Evolutionary conservation across 2,888 invertebrate species (phyloP).

Genomic region (Monochamus alternatus): DNA sequence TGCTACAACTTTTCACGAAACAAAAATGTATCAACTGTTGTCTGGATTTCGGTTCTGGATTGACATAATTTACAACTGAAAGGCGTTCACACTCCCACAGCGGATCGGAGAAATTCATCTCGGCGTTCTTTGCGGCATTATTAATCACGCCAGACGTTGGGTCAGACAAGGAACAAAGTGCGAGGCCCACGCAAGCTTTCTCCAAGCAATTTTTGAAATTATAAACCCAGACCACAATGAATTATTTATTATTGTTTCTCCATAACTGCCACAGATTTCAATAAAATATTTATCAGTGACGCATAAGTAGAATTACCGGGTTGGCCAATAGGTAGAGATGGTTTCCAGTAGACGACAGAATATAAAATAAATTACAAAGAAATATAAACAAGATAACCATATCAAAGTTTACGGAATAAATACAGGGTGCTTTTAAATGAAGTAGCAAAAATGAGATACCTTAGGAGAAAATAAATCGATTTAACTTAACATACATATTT

Average conservation of each 20-base stretch:
- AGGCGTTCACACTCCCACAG: neutral
- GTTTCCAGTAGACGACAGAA: too few species aligned
- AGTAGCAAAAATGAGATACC: too few species aligned
- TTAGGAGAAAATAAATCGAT: too few species aligned
- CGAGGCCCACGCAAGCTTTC: slow-evolving; percentile 13
- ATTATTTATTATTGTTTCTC: slow-evolving; percentile 12
- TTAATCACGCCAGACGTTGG: slow-evolving; percentile 2
- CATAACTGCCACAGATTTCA: neutral
- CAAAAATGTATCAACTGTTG: neutral
- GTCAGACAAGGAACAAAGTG: slow-evolving; percentile 7
- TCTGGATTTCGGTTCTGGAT: slow-evolving; percentile 6
- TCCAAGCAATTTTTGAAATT: neutral
- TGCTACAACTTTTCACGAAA: too few species aligned
- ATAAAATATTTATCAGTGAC: neutral
- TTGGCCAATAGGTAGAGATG: too few species aligned
- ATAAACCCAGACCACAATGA: neutral
- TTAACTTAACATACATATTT: too few species aligned
- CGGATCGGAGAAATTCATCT: neutral
- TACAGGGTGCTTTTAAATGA: too few species aligned
- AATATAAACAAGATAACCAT: too few species aligned
- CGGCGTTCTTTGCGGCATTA: slow-evolving; percentile 4
- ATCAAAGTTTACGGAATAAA: too few species aligned
- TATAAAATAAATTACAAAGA: too few species aligned
- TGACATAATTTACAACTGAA: neutral
- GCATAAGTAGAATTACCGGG: neutral